Evolutionary conservation across 2,888 invertebrate genomes (phyloP).

Genomic region (Conus canariensis): DNA sequence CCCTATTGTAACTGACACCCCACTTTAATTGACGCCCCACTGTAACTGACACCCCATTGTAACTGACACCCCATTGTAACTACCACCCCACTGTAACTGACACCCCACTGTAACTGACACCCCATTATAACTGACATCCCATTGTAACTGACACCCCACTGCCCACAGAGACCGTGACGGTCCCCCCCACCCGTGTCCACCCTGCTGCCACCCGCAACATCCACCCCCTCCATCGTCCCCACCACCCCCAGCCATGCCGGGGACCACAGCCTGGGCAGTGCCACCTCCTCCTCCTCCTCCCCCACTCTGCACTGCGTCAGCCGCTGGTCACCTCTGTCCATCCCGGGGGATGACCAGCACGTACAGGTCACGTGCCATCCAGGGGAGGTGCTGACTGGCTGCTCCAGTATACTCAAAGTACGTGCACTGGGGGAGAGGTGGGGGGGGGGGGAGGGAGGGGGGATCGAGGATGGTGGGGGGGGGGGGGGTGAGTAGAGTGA

Average conservation of each 20-base stretch:
- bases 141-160: too few species aligned
- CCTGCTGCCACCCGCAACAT: neutral
- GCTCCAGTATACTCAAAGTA: neutral
- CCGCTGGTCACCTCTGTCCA: conserved; percentile 43
- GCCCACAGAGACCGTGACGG: neutral
- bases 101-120: too few species aligned
- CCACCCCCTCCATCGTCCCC: neutral
- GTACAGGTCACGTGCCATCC: conserved; percentile 42
- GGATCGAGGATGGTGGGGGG: neutral
- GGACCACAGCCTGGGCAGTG: conserved; percentile 31
- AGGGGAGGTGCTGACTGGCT: conserved; percentile 25
- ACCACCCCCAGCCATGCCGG: neutral
- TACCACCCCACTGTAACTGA: too few species aligned
- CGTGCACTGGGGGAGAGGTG: too few species aligned
- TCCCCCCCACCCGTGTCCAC: neutral
- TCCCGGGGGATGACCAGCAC: conserved; percentile 48
- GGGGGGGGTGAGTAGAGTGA: neutral
- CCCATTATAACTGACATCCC: too few species aligned
- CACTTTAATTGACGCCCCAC: too few species aligned
- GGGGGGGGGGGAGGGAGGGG: neutral
- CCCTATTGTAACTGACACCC: too few species aligned
- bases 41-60: too few species aligned
- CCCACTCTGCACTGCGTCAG: conserved; percentile 40
- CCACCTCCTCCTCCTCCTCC: conserved; percentile 37
- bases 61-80: too few species aligned